Conservation (phyloP, 2,797 vertebrate genomes). For the Nothura maculosa region DNA sequence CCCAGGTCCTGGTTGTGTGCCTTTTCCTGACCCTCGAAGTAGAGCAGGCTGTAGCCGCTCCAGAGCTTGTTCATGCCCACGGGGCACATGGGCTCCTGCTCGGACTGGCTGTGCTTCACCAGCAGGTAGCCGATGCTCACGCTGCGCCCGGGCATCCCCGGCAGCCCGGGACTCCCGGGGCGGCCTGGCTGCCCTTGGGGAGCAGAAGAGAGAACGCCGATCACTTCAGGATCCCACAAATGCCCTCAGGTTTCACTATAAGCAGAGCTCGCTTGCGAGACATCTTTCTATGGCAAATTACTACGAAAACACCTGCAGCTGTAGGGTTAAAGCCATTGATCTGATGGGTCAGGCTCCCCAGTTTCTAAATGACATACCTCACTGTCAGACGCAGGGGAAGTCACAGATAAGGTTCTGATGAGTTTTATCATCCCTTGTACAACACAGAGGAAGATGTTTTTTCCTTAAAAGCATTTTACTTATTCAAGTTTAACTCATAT, state of each 20-base stretch:
- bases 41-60: slow-evolving; percentile 97
- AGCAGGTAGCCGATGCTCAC: slow-evolving; percentile 97
- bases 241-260: fast-evolving
- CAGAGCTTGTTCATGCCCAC: slow-evolving; percentile 96
- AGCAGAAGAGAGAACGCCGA: background rate
- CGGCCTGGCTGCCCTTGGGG: slow-evolving; percentile 82
- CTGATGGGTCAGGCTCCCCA: background rate
- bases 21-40: slow-evolving; percentile 97
- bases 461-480: background rate
- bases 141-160: slow-evolving; percentile 96
- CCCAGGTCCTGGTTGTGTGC: slow-evolving; percentile 99
- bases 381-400: background rate
- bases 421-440: background rate
- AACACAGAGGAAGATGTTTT: background rate
- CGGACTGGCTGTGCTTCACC: slow-evolving; percentile 97
- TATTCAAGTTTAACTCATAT: background rate
- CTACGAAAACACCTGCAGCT: background rate
- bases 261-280: background rate
- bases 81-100: slow-evolving; percentile 94
- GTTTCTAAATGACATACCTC: background rate
- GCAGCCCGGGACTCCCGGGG: slow-evolving; percentile 84
- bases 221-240: background rate
- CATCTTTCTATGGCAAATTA: background rate
- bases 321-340: background rate
- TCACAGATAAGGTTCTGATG: background rate